These are phyloP conservation scores for Halocynthia aurantium DNA, from an alignment of 23 tunicate genomes.

Conservation along the genomic window DNA sequence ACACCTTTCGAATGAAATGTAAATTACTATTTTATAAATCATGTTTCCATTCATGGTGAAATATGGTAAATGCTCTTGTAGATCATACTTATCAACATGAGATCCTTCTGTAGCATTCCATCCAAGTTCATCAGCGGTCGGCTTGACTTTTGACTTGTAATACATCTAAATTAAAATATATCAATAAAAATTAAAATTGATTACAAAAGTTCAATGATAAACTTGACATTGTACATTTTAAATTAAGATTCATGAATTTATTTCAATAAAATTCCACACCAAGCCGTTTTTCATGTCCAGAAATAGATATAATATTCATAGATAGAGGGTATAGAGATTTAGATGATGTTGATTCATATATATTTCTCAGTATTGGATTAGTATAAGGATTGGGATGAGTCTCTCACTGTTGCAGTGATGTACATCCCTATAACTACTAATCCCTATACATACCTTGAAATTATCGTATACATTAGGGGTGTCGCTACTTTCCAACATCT, in stretches of 20 bases:
- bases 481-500: constrained; percentile 42
- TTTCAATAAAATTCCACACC: too few relatives aligned
- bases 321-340: not conserved
- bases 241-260: too few relatives aligned
- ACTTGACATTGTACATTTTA: too few relatives aligned
- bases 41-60: too few relatives aligned
- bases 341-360: not conserved
- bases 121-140: constrained; percentile 67
- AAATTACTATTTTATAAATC: too few relatives aligned
- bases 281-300: too few relatives aligned
- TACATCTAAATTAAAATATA: constrained; percentile 29
- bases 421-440: not conserved
- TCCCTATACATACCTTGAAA: constrained; percentile 22
- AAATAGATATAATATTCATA: not conserved
- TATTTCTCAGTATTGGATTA: not conserved
- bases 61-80: too few relatives aligned
- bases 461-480: constrained; percentile 5
- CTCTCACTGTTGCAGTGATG: not conserved
- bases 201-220: too few relatives aligned
- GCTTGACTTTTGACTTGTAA: constrained; percentile 54
- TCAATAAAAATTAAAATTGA: not conserved
- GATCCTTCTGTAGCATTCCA: constrained; percentile 67
- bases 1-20: too few relatives aligned
- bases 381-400: not conserved
- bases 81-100: constrained; percentile 59